Conservation (phyloP, 2,113 vertebrate genomes). For the Neodon shergylaensis region DNA sequence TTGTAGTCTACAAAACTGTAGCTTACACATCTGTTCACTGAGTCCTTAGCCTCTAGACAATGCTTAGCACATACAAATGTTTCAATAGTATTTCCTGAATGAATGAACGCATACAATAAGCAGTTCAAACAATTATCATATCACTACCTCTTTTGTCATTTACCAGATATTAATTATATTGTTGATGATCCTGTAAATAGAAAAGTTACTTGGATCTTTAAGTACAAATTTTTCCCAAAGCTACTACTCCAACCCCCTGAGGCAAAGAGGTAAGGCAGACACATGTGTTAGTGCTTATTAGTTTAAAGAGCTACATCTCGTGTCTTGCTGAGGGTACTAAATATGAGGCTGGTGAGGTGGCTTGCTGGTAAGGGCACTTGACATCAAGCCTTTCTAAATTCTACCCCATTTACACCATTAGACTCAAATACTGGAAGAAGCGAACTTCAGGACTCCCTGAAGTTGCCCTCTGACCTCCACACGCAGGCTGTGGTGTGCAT, state of each 20-base stretch:
- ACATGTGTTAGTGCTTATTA: neutral
- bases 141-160: neutral
- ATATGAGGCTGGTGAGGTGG: neutral
- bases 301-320: constrained; percentile 16
- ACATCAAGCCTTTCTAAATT: neutral
- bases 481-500: neutral
- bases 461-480: neutral
- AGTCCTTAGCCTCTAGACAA: neutral
- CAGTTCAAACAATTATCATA: neutral
- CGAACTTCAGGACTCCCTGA: neutral
- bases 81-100: neutral
- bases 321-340: neutral
- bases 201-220: constrained; percentile 55
- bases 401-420: too few species aligned
- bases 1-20: neutral
- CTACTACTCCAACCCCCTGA: constrained; percentile 3
- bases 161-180: neutral
- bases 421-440: neutral
- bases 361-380: too few species aligned
- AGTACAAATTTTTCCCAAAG: constrained; percentile 60
- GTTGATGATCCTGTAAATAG: constrained; percentile 31
- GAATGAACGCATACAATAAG: neutral
- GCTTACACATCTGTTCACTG: neutral
- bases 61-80: neutral
- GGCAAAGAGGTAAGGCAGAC: neutral